Conservation (phyloP, 2,888 invertebrate species). For the Rotaria macrura region DNA sequence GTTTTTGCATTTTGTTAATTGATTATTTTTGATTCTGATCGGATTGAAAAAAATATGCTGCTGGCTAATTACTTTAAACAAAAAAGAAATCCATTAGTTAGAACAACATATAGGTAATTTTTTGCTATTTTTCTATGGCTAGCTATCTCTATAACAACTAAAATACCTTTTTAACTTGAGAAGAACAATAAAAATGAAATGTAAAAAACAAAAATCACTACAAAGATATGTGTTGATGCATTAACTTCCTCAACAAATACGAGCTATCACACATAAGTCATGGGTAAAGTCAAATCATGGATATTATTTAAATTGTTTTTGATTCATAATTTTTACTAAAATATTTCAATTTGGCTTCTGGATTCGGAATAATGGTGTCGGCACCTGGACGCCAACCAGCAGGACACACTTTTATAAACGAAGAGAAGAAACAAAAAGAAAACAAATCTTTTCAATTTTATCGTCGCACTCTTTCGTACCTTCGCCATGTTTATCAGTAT, state of each 20-base stretch:
- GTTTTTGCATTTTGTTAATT: neutral
- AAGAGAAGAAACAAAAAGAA: too few species aligned
- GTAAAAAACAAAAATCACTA: too few species aligned
- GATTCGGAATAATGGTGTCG: conserved; percentile 63
- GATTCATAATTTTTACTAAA: conserved; percentile 38
- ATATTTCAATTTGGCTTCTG: conserved; percentile 51
- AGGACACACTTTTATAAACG: conserved; percentile 68
- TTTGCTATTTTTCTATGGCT: neutral
- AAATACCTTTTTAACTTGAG: neutral
- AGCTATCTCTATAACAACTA: neutral
- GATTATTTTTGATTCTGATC: neutral
- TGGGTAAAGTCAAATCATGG: neutral
- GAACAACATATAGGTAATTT: neutral
- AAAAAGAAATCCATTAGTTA: neutral
- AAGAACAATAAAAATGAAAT: neutral
- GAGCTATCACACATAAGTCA: neutral
- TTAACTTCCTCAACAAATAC: too few species aligned
- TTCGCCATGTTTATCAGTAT: conserved; percentile 50
- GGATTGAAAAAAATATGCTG: neutral
- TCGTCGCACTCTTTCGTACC: neutral
- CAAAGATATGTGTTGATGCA: too few species aligned
- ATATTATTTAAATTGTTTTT: neutral
- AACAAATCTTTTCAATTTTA: too few species aligned
- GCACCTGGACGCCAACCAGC: conserved; percentile 85
- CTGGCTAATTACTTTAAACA: neutral